Evolutionary conservation across 2,888 invertebrate genomes (phyloP).

Genomic region (Cinara cedri): DNA sequence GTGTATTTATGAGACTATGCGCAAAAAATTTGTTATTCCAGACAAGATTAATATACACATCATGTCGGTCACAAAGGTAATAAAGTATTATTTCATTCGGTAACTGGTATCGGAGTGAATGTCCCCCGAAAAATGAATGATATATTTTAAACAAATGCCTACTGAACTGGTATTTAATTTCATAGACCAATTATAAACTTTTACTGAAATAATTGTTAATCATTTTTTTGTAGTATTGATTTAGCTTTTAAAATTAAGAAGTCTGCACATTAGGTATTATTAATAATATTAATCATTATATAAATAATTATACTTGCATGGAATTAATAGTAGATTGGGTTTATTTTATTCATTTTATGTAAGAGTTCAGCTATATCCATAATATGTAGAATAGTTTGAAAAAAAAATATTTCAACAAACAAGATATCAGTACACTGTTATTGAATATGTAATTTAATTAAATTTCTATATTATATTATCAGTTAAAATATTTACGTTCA

Average conservation of each 20-base stretch:
- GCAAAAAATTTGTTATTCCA: constrained; percentile 2
- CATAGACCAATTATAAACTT: too few relatives aligned
- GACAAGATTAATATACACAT: constrained; percentile 29
- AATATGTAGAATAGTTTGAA: too few relatives aligned
- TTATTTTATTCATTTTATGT: too few relatives aligned
- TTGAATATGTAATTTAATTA: too few relatives aligned
- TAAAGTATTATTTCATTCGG: constrained; percentile 37
- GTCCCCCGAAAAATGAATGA: background rate
- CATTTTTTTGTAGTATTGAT: too few relatives aligned
- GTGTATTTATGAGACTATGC: constrained; percentile 11
- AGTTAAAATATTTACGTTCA: constrained; percentile 24
- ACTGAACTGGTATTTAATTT: background rate
- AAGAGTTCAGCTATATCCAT: too few relatives aligned
- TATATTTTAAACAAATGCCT: background rate
- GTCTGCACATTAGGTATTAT: background rate
- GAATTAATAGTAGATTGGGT: background rate
- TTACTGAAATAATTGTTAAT: too few relatives aligned
- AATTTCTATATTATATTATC: background rate
- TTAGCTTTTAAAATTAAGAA: background rate
- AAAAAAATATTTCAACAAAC: too few relatives aligned
- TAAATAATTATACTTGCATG: background rate
- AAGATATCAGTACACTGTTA: too few relatives aligned
- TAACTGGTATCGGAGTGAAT: constrained; percentile 54
- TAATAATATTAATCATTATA: background rate
- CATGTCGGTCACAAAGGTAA: constrained; percentile 43